Evolutionary conservation across 2,113 vertebrate genomes (phyloP).

Genomic region (Lontra canadensis): DNA sequence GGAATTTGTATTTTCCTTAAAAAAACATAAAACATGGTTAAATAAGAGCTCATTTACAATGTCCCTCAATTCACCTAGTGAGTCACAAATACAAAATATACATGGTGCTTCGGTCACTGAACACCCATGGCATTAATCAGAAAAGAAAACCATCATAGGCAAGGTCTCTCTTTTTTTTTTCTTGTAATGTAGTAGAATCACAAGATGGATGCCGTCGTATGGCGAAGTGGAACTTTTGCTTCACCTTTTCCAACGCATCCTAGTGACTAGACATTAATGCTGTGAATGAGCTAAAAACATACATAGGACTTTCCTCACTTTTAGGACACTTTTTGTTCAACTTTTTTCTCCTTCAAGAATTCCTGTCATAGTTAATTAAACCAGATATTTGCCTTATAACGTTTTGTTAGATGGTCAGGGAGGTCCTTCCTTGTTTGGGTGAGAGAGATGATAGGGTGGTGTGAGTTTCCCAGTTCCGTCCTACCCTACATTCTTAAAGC

Average conservation of each 20-base stretch:
- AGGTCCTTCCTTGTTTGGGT: neutral
- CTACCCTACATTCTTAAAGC: neutral
- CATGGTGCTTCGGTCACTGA: neutral
- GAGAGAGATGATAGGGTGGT: neutral
- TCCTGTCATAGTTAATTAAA: neutral
- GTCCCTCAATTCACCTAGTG: neutral
- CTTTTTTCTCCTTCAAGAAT: neutral
- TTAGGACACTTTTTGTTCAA: neutral
- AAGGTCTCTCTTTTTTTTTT: neutral
- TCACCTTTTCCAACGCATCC: neutral
- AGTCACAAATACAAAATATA: neutral
- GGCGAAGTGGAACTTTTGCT: neutral
- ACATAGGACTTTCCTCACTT: neutral
- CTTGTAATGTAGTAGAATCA: neutral
- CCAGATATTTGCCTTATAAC: neutral
- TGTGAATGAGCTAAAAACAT: neutral
- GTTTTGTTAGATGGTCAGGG: neutral
- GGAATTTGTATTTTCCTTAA: conserved; percentile 36
- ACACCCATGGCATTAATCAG: neutral
- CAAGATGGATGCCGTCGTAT: neutral
- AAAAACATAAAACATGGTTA: neutral
- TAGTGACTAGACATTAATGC: neutral
- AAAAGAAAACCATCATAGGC: neutral
- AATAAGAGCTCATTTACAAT: neutral
- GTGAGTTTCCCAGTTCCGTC: neutral